phyloP scores from a whole-genome alignment of 2,888 invertebrate genomes.

The Agrotis segetum region DNA sequence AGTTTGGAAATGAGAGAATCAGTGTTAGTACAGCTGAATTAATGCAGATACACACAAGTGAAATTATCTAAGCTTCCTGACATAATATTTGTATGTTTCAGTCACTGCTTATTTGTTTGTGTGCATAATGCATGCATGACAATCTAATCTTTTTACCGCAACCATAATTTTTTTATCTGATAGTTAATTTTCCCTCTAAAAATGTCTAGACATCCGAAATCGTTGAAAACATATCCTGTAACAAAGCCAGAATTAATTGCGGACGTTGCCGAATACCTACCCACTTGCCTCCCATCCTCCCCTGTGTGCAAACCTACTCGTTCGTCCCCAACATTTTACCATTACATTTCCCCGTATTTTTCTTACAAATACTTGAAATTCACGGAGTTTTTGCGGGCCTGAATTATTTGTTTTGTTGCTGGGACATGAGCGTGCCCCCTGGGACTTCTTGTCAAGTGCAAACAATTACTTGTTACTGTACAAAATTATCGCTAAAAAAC shows the following conservation, averaged over 20 bases:
- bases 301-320: constrained; percentile 29
- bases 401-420: constrained; percentile 39
- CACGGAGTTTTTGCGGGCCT: constrained; percentile 26
- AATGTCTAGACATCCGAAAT: constrained; percentile 35
- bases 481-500: constrained; percentile 44
- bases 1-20: background rate
- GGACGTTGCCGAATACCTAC: constrained; percentile 42
- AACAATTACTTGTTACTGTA: constrained; percentile 48
- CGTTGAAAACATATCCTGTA: constrained; percentile 32
- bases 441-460: constrained; percentile 44
- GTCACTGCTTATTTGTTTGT: too few relatives aligned
- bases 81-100: too few relatives aligned
- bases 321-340: constrained; percentile 24
- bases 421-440: constrained; percentile 20
- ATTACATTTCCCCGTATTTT: constrained; percentile 28
- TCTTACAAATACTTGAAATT: constrained; percentile 49
- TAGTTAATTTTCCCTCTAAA: constrained; percentile 25
- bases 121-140: background rate
- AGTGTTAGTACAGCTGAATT: background rate
- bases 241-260: constrained; percentile 47
- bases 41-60: background rate
- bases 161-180: constrained; percentile 2
- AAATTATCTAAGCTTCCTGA: too few relatives aligned
- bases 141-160: constrained; percentile 1
- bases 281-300: constrained; percentile 21